These are phyloP conservation scores for Pangasius macronema DNA, from an alignment of 2,797 vertebrate genomes.

Conservation along the genomic window DNA sequence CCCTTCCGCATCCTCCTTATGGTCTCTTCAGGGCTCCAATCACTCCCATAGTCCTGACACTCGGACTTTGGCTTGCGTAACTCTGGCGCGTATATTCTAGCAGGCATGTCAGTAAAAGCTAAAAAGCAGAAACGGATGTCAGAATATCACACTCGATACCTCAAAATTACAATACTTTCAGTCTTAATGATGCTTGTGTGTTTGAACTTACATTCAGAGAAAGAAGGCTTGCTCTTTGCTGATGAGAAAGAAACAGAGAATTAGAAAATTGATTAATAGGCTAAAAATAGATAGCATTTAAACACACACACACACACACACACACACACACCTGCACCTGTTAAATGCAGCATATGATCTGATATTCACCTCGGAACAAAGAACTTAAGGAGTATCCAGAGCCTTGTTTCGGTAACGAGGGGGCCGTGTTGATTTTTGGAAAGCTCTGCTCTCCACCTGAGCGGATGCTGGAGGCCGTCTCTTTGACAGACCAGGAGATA, in stretches of 20 bases:
- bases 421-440: constrained; percentile 75
- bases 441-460: constrained; percentile 70
- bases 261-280: background rate
- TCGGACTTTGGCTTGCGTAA: constrained; percentile 87
- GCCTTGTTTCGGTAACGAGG: constrained; percentile 76
- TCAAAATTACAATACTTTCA: background rate
- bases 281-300: background rate
- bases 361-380: constrained; percentile 86
- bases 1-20: constrained; percentile 86
- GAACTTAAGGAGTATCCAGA: constrained; percentile 89
- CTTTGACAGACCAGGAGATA: constrained; percentile 94
- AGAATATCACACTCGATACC: background rate
- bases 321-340: background rate
- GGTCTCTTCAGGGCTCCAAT: constrained; percentile 86
- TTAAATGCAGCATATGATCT: background rate
- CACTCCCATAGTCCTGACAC: constrained; percentile 87
- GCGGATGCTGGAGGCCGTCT: constrained; percentile 81
- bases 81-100: constrained; percentile 85
- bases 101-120: constrained; percentile 79
- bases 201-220: constrained; percentile 81
- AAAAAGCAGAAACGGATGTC: background rate
- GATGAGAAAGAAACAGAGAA: constrained; percentile 42
- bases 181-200: background rate
- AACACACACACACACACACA: background rate
- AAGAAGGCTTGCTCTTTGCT: constrained; percentile 82